Percentiles rank a stretch among this genome's conserved stretches.
phyloP scores from a whole-genome alignment of 2,113 vertebrate species.

The Hylia prasina region DNA sequence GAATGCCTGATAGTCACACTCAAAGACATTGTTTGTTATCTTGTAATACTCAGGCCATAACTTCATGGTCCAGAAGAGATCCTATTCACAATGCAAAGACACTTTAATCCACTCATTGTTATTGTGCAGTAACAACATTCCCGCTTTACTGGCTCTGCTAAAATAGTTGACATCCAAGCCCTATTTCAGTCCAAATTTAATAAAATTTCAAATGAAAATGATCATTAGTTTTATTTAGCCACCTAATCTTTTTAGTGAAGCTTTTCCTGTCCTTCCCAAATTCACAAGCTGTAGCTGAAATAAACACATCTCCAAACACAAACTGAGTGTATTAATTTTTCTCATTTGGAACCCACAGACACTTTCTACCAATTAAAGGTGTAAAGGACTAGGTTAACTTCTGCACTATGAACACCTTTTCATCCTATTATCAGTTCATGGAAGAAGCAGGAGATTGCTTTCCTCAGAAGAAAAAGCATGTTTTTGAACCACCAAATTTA shows the following conservation, averaged over 20 bases:
- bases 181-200: neutral
- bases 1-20: neutral
- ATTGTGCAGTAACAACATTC: neutral
- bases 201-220: neutral
- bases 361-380: neutral
- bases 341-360: neutral
- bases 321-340: neutral
- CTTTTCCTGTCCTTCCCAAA: neutral
- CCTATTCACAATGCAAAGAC: neutral
- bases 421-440: neutral
- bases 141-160: neutral
- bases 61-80: conserved; percentile 25
- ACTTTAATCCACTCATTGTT: conserved; percentile 29
- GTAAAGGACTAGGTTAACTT: neutral
- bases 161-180: neutral
- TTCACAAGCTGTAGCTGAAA: neutral
- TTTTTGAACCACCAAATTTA: neutral
- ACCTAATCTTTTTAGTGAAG: neutral
- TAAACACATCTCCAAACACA: neutral
- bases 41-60: neutral
- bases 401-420: neutral
- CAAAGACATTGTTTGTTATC: neutral
- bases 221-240: neutral
- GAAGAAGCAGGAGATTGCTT: neutral
- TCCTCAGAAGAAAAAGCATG: neutral